These are phyloP conservation scores for Iselma pallidipennis DNA, from an alignment of 2,888 invertebrate genomes.

Conservation along the genomic window DNA sequence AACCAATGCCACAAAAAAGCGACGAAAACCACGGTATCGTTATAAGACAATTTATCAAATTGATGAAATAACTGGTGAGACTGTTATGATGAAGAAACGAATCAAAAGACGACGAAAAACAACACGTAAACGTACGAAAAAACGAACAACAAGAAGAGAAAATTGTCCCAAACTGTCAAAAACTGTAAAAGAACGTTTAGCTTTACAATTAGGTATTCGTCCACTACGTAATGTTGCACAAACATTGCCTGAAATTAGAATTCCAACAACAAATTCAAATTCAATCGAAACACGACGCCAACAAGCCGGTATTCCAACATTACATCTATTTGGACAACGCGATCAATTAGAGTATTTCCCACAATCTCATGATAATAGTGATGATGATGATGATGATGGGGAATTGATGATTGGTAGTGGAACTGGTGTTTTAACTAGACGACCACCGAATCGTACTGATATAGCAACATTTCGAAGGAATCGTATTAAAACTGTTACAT, in stretches of 20 bases:
- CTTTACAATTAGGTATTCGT: conserved; percentile 58
- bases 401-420: conserved; percentile 16
- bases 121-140: not conserved
- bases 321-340: conserved; percentile 69
- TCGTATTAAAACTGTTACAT: conserved; percentile 58
- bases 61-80: conserved; percentile 62
- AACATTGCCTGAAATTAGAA: conserved; percentile 48
- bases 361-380: conserved; percentile 29
- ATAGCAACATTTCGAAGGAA: conserved; percentile 44
- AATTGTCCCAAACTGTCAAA: conserved; percentile 31
- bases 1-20: conserved; percentile 45
- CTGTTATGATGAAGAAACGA: conserved; percentile 61
- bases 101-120: conserved; percentile 45
- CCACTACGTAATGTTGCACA: conserved; percentile 48
- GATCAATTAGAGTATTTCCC: conserved; percentile 74
- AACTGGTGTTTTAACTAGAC: conserved; percentile 41
- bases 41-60: conserved; percentile 71
- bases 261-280: conserved; percentile 26
- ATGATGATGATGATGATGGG: conserved; percentile 19
- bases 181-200: conserved; percentile 59
- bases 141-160: conserved; percentile 21
- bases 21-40: conserved; percentile 51
- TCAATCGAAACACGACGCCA: conserved; percentile 37
- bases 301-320: conserved; percentile 59
- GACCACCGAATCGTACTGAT: conserved; percentile 57